Percentiles rank a stretch among this genome's conserved stretches.
Conservation (phyloP, 2,888 invertebrate genomes). For the Tetropium fuscum region DNA sequence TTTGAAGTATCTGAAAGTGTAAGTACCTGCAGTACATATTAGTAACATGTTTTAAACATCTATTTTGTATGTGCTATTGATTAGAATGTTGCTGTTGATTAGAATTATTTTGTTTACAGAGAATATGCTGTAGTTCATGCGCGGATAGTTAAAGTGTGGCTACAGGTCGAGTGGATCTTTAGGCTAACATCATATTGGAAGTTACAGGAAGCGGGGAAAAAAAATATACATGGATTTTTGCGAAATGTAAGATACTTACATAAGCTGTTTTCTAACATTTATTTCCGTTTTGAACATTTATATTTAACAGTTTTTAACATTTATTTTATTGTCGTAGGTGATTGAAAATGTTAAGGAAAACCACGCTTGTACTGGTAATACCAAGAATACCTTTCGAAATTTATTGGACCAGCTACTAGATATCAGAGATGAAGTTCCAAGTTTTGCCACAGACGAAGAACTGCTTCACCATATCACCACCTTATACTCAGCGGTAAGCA, state of each 20-base stretch:
- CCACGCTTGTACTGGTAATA: conserved; percentile 23
- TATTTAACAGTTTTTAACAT: background rate
- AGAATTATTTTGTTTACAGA: too few relatives aligned
- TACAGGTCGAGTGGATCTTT: conserved; percentile 47
- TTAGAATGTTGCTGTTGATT: too few relatives aligned
- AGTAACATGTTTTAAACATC: too few relatives aligned
- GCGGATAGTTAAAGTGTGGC: conserved; percentile 51
- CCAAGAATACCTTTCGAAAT: conserved; percentile 27
- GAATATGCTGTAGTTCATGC: conserved; percentile 46
- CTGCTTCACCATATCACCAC: conserved; percentile 51
- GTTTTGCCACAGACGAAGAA: conserved; percentile 49
- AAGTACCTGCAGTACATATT: too few relatives aligned
- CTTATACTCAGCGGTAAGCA: conserved; percentile 49
- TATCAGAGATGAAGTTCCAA: conserved; percentile 39
- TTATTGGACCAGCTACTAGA: conserved; percentile 49
- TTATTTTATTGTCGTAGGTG: conserved; percentile 24
- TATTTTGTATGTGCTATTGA: too few relatives aligned
- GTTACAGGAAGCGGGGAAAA: conserved; percentile 38
- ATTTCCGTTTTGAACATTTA: too few relatives aligned
- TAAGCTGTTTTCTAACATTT: too few relatives aligned
- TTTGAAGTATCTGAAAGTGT: too few relatives aligned
- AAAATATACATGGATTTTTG: conserved; percentile 43
- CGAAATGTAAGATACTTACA: conserved; percentile 39
- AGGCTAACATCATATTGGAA: conserved; percentile 37
- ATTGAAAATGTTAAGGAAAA: conserved; percentile 23